A percentile compares a stretch with the other conserved stretches of the same genome.
Conservation (phyloP, 2,888 invertebrate genomes). For the Mesorhabditis spiculigera region DNA sequence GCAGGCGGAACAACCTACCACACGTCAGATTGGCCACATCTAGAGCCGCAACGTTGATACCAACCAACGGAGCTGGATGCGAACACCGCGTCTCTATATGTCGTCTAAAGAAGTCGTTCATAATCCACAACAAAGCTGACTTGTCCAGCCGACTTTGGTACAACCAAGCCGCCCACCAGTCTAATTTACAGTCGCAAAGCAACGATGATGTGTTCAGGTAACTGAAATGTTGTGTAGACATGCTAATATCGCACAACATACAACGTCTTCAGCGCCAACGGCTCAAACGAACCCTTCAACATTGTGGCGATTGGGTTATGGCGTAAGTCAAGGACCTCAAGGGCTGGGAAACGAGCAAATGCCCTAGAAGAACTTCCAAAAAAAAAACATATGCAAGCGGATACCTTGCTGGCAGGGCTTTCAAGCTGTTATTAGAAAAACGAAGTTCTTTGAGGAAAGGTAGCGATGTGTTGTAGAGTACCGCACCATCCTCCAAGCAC, state of each 20-base stretch:
- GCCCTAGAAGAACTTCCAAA: constrained; percentile 16
- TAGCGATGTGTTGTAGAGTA: constrained; percentile 41
- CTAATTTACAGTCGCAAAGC: constrained; percentile 41
- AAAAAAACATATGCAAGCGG: neutral
- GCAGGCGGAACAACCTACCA: constrained; percentile 16
- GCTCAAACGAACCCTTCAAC: constrained; percentile 39
- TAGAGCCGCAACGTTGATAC: constrained; percentile 27
- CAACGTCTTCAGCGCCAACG: constrained; percentile 32
- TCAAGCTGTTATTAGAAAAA: constrained; percentile 32
- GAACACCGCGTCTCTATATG: constrained; percentile 28
- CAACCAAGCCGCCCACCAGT: constrained; percentile 39
- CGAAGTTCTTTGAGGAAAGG: constrained; percentile 28
- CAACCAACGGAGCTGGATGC: constrained; percentile 26
- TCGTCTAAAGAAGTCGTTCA: neutral
- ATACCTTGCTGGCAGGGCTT: constrained; percentile 25
- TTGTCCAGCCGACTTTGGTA: constrained; percentile 21
- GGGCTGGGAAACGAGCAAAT: constrained; percentile 36
- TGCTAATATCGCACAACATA: constrained; percentile 16
- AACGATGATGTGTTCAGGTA: constrained; percentile 31
- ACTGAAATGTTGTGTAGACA: constrained; percentile 15
- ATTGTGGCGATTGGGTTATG: constrained; percentile 44
- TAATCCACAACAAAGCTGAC: neutral
- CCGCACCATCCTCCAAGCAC: constrained; percentile 44
- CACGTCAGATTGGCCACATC: constrained; percentile 35
- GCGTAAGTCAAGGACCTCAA: constrained; percentile 36